phyloP scores from a whole-genome alignment of 2,797 vertebrate genomes.

The Lagorchestes hirsutus region DNA sequence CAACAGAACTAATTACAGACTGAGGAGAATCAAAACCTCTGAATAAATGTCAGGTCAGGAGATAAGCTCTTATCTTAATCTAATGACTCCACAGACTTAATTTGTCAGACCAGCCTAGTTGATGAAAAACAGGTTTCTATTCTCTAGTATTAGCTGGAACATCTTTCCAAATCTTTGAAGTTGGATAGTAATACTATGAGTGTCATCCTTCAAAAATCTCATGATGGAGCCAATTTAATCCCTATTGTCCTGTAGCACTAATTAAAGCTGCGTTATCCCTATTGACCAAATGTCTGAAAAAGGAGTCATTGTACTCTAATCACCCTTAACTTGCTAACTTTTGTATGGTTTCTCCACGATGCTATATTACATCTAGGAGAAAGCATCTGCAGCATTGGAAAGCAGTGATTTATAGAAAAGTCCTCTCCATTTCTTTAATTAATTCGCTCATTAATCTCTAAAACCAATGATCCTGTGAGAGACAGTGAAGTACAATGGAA shows the following conservation, averaged over 20 bases:
- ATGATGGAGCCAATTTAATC: conserved; percentile 90
- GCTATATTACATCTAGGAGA: conserved; percentile 68
- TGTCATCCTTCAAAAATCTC: conserved; percentile 90
- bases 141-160: conserved; percentile 92
- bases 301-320: conserved; percentile 83
- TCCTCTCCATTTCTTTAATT: conserved; percentile 33
- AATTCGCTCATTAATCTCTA: conserved; percentile 28
- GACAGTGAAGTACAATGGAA: conserved; percentile 15
- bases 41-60: conserved; percentile 97
- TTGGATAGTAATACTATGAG: conserved; percentile 87
- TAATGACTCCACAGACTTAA: conserved; percentile 97
- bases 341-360: neutral
- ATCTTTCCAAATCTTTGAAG: conserved; percentile 94
- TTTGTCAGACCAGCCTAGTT: conserved; percentile 96
- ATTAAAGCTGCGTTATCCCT: conserved; percentile 84
- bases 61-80: conserved; percentile 99
- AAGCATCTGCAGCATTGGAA: conserved; percentile 66
- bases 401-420: conserved; percentile 73
- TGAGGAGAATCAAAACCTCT: conserved; percentile 92
- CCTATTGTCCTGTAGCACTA: conserved; percentile 88
- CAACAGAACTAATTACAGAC: conserved; percentile 95
- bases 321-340: conserved; percentile 52
- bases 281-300: conserved; percentile 83
- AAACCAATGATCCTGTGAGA: conserved; percentile 8
- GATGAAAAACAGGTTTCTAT: conserved; percentile 93